A percentile compares a stretch with the other conserved stretches of the same genome.
phyloP scores from a whole-genome alignment of 2,113 vertebrate species.

The Rynchops niger region DNA sequence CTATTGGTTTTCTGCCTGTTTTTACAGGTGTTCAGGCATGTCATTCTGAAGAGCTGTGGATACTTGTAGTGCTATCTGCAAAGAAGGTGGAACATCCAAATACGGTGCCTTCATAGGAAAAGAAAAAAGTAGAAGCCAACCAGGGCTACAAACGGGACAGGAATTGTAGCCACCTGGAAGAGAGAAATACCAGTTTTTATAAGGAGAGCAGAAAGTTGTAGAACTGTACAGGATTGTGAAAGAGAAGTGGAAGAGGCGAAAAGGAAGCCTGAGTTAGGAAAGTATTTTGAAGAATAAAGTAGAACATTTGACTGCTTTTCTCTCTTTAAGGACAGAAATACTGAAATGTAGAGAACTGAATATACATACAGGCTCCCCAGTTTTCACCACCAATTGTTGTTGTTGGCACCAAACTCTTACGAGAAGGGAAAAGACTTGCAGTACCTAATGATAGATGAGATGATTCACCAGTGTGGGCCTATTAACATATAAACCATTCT shows the following conservation, averaged over 20 bases:
- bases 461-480: not conserved
- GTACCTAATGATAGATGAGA: not conserved
- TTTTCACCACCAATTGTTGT: not conserved
- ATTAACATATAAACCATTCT: not conserved
- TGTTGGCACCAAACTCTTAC: not conserved
- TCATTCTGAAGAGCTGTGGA: not conserved
- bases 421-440: not conserved
- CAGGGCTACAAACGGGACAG: not conserved
- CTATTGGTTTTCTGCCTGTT: not conserved
- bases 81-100: not conserved
- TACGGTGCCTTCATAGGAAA: not conserved
- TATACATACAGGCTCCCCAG: not conserved
- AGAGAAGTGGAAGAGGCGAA: not conserved
- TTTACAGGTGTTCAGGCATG: not conserved
- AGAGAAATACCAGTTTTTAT: not conserved
- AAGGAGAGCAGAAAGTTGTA: not conserved
- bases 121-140: not conserved
- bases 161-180: not conserved
- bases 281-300: not conserved
- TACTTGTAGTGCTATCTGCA: not conserved
- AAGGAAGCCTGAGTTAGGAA: not conserved
- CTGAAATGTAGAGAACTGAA: not conserved
- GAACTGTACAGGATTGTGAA: not conserved
- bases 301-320: not conserved
- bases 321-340: not conserved